These are phyloP conservation scores for Podargus strigoides DNA, from an alignment of 2,797 vertebrate species.

Conservation along the genomic window DNA sequence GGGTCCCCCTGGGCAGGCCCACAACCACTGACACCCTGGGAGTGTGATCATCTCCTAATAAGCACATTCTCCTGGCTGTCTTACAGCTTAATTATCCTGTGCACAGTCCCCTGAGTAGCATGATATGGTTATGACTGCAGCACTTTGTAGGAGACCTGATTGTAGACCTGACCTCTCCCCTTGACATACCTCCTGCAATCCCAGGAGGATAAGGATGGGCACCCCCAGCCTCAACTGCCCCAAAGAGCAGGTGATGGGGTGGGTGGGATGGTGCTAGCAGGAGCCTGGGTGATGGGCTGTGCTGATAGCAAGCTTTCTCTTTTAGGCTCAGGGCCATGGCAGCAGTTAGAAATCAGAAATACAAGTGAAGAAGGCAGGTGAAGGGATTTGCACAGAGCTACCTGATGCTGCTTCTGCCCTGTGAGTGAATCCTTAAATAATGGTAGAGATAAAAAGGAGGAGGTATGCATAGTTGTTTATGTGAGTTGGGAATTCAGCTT, in stretches of 20 bases:
- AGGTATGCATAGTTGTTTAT: rapidly evolving
- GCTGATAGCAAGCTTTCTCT: neutral
- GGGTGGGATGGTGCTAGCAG: too few species aligned
- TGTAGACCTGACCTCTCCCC: neutral
- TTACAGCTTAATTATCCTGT: neutral
- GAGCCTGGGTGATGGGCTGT: neutral
- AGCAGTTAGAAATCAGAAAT: neutral
- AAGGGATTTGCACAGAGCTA: neutral
- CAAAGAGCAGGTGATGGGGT: rapidly evolving
- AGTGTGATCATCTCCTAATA: neutral
- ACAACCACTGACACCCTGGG: neutral
- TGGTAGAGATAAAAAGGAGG: neutral
- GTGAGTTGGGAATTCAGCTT: neutral
- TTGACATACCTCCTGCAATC: neutral
- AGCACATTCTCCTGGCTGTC: neutral
- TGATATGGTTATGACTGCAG: rapidly evolving
- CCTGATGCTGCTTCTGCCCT: neutral
- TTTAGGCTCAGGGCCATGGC: neutral
- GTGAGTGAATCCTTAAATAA: neutral
- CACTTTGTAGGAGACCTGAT: neutral
- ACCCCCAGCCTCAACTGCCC: neutral
- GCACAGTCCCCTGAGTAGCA: neutral
- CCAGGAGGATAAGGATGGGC: neutral
- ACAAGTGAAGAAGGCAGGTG: neutral
- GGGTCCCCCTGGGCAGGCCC: neutral